A percentile compares a stretch with the other conserved stretches of the same genome.
Conservation (phyloP, 2,888 invertebrate genomes). For the Oegoconia quadripuncta region DNA sequence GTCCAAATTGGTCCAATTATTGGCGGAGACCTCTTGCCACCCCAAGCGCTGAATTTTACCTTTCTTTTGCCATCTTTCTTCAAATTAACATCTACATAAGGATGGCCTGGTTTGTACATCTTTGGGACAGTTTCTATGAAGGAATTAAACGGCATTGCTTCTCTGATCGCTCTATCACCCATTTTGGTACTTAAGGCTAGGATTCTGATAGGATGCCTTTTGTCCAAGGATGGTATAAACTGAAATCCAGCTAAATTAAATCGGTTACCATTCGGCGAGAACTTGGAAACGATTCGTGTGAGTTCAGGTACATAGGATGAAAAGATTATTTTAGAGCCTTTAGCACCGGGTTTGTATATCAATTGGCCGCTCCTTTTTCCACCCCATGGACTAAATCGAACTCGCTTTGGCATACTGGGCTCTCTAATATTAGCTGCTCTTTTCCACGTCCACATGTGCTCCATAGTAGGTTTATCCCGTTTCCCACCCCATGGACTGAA, state of each 20-base stretch:
- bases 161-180: constrained; percentile 40
- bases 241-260: constrained; percentile 50
- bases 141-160: constrained; percentile 54
- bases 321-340: constrained; percentile 55
- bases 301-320: constrained; percentile 53
- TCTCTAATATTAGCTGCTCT: constrained; percentile 49
- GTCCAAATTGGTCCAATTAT: constrained; percentile 74
- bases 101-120: constrained; percentile 59
- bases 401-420: constrained; percentile 69
- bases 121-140: constrained; percentile 51
- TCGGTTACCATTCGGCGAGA: constrained; percentile 39
- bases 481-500: constrained; percentile 74
- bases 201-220: constrained; percentile 57
- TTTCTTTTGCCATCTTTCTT: constrained; percentile 71
- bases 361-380: constrained; percentile 67
- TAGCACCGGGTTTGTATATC: constrained; percentile 55
- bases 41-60: constrained; percentile 72
- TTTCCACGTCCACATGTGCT: constrained; percentile 67
- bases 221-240: constrained; percentile 50
- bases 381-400: constrained; percentile 72
- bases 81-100: constrained; percentile 56
- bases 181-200: constrained; percentile 48
- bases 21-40: constrained; percentile 66
- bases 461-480: constrained; percentile 32
- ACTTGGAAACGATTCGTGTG: constrained; percentile 54